Conservation (phyloP, 2,113 vertebrate species). For the Phyllostomus discolor region DNA sequence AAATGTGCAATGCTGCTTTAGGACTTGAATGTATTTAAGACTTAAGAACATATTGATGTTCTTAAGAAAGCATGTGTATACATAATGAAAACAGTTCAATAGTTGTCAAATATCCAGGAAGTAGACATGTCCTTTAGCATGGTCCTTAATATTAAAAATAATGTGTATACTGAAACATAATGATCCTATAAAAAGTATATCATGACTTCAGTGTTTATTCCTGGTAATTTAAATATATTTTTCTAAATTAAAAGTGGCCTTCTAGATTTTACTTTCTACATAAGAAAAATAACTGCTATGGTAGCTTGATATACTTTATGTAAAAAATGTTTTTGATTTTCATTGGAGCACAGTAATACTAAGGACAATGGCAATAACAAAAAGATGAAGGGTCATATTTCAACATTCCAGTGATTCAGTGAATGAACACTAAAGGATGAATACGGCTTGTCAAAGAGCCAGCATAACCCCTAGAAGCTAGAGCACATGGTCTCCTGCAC, state of each 20-base stretch:
- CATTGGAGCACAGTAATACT: background rate
- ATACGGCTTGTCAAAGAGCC: background rate
- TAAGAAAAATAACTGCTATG: background rate
- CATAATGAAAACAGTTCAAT: background rate
- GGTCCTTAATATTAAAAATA: background rate
- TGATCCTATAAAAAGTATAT: background rate
- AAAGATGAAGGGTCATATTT: background rate
- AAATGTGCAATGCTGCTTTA: background rate
- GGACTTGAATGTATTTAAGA: background rate
- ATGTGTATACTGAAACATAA: background rate
- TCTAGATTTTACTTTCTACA: background rate
- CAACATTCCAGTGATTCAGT: background rate
- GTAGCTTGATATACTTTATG: background rate
- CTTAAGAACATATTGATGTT: background rate
- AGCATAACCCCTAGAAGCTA: slow-evolving; percentile 1
- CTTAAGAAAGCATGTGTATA: background rate
- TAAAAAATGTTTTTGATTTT: background rate
- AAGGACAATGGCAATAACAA: background rate
- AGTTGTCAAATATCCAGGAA: background rate
- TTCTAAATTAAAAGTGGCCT: background rate
- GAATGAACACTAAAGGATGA: background rate
- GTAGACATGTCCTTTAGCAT: background rate
- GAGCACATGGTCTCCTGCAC: background rate
- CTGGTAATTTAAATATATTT: background rate
- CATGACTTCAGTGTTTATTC: background rate